A percentile compares a stretch with the other conserved stretches of the same genome.
phyloP scores from a whole-genome alignment of 2,113 vertebrate genomes.

The Myocastor coypus region DNA sequence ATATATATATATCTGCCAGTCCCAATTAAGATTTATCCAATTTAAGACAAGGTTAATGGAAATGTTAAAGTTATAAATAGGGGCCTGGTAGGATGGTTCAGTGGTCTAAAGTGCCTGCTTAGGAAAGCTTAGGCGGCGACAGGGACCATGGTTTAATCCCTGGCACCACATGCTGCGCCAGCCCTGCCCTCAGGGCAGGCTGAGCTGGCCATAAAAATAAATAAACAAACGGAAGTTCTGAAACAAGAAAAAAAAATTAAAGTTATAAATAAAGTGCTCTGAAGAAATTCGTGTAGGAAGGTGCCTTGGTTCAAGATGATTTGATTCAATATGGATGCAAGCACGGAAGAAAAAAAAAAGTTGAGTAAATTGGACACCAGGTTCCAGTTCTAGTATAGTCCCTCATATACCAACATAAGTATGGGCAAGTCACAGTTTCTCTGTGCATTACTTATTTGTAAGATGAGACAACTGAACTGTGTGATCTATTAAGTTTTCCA shows the following conservation, averaged over 20 bases:
- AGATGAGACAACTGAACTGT: neutral
- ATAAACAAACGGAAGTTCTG: no score
- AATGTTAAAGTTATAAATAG: no score
- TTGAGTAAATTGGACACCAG: neutral
- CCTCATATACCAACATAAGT: neutral
- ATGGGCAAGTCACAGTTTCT: neutral
- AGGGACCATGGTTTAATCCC: no score
- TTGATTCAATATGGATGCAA: slow-evolving; percentile 5
- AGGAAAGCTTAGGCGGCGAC: no score
- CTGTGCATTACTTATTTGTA: neutral
- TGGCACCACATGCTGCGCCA: no score
- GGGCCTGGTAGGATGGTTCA: no score
- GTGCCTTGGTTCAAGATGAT: neutral
- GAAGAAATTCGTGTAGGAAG: slow-evolving; percentile 1
- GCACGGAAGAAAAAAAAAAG: neutral
- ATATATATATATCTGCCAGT: neutral
- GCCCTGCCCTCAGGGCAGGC: no score
- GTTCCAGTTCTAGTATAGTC: neutral
- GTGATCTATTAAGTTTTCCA: neutral
- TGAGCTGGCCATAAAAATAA: no score
- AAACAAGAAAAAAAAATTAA: no score
- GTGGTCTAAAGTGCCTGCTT: no score
- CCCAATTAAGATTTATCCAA: slow-evolving; percentile 16
- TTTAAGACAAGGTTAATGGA: slow-evolving; percentile 43
- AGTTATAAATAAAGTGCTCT: slow-evolving; percentile 37